Percentiles rank a stretch among this genome's conserved stretches.
These are phyloP conservation scores for Molossus alvarezi DNA, from an alignment of 2,797 vertebrate genomes.

Conservation along the genomic window DNA sequence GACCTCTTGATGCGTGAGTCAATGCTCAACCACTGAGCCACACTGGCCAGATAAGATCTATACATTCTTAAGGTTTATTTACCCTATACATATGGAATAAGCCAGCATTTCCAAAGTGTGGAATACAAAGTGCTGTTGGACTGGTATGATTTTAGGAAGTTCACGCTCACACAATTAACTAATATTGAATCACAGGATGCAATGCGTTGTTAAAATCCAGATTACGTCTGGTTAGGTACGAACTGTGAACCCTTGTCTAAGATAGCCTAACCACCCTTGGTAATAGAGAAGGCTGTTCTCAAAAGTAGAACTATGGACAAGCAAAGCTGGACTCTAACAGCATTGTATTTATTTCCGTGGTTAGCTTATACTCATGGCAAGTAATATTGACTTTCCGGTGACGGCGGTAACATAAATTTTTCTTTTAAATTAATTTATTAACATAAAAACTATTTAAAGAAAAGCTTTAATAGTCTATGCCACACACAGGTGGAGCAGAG, in stretches of 20 bases:
- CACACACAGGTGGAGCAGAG: background rate
- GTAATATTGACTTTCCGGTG: background rate
- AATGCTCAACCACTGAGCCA: too few relatives aligned
- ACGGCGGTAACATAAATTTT: background rate
- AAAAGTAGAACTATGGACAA: background rate
- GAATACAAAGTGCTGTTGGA: background rate
- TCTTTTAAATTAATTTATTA: background rate
- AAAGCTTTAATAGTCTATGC: background rate
- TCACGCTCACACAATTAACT: background rate
- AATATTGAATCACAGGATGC: background rate
- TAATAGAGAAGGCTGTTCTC: background rate
- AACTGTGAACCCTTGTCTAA: background rate
- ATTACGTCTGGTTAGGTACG: background rate
- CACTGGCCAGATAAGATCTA: too few relatives aligned
- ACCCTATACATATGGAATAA: background rate
- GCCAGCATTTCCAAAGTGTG: background rate
- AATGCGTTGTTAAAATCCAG: background rate
- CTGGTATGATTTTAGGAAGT: background rate
- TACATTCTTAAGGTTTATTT: background rate
- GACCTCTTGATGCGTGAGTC: too few relatives aligned
- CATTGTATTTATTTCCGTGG: background rate
- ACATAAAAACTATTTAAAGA: constrained; percentile 17
- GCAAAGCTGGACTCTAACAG: background rate
- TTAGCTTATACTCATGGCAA: constrained; percentile 28
- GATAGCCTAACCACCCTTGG: background rate